A percentile compares a stretch with the other conserved stretches of the same genome.
Evolutionary conservation across 2,797 vertebrate genomes (phyloP).

Genomic region (Crocidura indochinensis): DNA sequence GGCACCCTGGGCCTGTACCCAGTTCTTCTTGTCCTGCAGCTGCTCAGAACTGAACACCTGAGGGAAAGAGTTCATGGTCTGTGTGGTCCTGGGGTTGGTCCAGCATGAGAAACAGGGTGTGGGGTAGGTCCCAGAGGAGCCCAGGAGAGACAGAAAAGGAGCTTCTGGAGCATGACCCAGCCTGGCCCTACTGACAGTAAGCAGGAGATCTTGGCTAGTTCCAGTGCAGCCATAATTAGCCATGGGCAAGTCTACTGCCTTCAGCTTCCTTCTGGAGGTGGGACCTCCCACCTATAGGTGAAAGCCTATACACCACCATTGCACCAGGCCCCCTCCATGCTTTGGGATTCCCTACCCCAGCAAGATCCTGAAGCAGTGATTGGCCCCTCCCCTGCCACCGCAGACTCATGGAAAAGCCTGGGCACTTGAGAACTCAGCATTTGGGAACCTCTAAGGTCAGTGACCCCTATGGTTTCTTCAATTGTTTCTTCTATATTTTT

Average conservation of each 20-base stretch:
- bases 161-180: neutral
- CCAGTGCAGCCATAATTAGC: neutral
- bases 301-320: too few relatives aligned
- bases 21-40: slow-evolving; percentile 94
- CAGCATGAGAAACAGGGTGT: too few relatives aligned
- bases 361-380: slow-evolving; percentile 1
- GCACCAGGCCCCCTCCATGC: too few relatives aligned
- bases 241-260: neutral
- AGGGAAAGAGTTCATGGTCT: neutral
- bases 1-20: slow-evolving; percentile 94
- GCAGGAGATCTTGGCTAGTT: too few relatives aligned
- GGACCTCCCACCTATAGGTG: too few relatives aligned
- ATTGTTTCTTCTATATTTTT: too few relatives aligned
- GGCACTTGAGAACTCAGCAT: neutral
- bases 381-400: neutral
- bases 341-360: neutral
- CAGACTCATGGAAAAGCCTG: too few relatives aligned
- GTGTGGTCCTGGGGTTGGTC: neutral
- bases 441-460: neutral
- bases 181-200: neutral
- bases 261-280: neutral
- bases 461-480: neutral
- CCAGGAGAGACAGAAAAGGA: too few relatives aligned
- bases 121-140: too few relatives aligned
- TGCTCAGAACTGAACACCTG: slow-evolving; percentile 95